Percentiles rank a stretch among this genome's conserved stretches.
These are phyloP conservation scores for Echinops telfairi DNA, from an alignment of 2,113 vertebrate species.

Conservation along the genomic window DNA sequence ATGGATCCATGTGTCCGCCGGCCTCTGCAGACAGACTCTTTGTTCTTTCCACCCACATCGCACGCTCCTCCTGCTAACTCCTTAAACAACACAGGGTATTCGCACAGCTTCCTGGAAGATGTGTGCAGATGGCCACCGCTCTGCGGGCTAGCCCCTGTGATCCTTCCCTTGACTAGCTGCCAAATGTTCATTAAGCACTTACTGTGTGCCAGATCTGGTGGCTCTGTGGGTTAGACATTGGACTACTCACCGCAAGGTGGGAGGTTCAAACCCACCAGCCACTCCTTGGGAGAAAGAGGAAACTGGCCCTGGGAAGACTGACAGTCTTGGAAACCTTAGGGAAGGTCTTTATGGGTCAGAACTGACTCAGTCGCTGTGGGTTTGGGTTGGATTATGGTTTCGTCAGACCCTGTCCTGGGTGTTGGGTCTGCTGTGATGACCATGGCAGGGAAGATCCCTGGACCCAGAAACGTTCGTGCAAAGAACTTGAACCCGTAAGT, in stretches of 20 bases:
- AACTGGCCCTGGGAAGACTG: no score
- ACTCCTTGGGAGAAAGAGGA: no score
- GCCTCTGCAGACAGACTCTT: background rate
- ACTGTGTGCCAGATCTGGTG: no score
- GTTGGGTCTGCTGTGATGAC: background rate
- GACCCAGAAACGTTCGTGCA: background rate
- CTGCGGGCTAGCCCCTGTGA: fast-evolving
- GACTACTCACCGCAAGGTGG: no score
- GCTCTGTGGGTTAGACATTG: no score
- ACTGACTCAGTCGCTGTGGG: no score
- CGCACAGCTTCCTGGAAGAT: fast-evolving
- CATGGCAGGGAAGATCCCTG: no score
- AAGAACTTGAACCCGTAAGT: background rate
- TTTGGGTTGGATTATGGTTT: no score
- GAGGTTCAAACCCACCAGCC: no score
- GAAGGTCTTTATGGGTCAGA: no score
- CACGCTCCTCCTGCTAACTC: background rate
- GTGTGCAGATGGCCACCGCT: background rate
- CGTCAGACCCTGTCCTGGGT: background rate
- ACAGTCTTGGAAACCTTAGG: no score
- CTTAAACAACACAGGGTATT: background rate
- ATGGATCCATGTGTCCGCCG: background rate
- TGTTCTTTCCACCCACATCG: background rate
- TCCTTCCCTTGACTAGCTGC: background rate
- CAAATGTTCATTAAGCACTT: background rate